Conservation (phyloP, 1,140 invertebrate species). For the Dreissena polymorpha region DNA sequence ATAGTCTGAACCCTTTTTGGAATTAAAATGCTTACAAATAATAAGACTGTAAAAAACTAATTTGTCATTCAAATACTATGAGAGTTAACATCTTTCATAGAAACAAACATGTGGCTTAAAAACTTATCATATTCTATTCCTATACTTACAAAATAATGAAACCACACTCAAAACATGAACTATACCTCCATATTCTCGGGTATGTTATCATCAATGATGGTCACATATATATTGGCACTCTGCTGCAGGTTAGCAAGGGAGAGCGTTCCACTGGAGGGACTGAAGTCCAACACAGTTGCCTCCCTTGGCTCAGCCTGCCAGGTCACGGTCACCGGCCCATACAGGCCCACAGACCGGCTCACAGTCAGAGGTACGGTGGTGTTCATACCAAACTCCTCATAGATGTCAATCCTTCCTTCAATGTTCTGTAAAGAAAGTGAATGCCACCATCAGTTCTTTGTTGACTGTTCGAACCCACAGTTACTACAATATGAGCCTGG, state of each 20-base stretch:
- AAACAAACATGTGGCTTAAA: too few species aligned
- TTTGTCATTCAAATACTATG: too few species aligned
- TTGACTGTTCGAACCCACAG: too few species aligned
- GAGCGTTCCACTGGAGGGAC: constrained; percentile 71
- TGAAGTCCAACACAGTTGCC: constrained; percentile 68
- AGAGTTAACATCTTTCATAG: too few species aligned
- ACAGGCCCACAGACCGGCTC: constrained; percentile 65
- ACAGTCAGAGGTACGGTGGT: constrained; percentile 66
- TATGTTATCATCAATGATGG: constrained; percentile 72
- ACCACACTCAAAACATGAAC: background rate
- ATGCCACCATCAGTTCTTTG: background rate
- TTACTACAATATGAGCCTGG: too few species aligned
- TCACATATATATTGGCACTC: constrained; percentile 68
- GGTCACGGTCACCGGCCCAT: constrained; percentile 70
- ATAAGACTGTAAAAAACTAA: too few species aligned
- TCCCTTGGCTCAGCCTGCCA: constrained; percentile 73
- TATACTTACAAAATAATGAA: too few species aligned
- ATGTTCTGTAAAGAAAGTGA: constrained; percentile 68
- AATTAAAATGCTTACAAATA: too few species aligned
- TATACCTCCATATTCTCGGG: constrained; percentile 74
- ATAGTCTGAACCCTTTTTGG: too few species aligned
- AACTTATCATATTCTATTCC: too few species aligned
- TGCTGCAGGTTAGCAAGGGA: constrained; percentile 66
- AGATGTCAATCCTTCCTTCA: constrained; percentile 73
- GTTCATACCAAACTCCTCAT: constrained; percentile 73